Percentiles rank a stretch among this genome's conserved stretches.
These are phyloP conservation scores for Melitaea athalia DNA, from an alignment of 2,888 invertebrate genomes.

Conservation along the genomic window DNA sequence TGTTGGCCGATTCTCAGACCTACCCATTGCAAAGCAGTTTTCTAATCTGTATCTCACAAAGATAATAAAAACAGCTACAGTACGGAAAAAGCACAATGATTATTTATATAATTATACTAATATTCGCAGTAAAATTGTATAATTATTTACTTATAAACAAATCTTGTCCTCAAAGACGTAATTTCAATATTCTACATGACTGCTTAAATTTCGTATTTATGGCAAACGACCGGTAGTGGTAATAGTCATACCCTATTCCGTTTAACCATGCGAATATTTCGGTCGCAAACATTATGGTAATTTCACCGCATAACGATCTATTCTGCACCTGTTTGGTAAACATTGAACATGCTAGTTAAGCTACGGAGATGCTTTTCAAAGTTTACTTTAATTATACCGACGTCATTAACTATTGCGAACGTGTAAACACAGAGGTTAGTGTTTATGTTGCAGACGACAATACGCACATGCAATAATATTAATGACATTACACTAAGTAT, in stretches of 20 bases:
- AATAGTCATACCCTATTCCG: conserved; percentile 19
- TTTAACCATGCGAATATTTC: conserved; percentile 27
- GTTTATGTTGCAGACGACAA: conserved; percentile 3
- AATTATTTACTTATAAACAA: not conserved
- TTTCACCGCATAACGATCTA: conserved; percentile 63
- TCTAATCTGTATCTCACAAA: too few species aligned
- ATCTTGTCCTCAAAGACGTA: not conserved
- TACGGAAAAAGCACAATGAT: too few species aligned
- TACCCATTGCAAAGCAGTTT: too few species aligned
- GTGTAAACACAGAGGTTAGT: conserved; percentile 10
- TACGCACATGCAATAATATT: not conserved
- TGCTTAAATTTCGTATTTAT: not conserved
- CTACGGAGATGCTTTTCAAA: conserved; percentile 60
- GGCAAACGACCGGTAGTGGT: conserved; percentile 6
- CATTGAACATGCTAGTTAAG: conserved; percentile 57
- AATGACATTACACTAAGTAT: not conserved
- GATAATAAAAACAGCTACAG: too few species aligned
- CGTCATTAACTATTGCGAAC: conserved; percentile 26
- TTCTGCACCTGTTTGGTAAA: conserved; percentile 79
- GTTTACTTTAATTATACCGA: conserved; percentile 35
- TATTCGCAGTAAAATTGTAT: too few species aligned
- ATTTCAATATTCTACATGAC: too few species aligned
- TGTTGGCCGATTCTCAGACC: too few species aligned
- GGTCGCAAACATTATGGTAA: conserved; percentile 69
- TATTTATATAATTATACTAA: too few species aligned